Conservation (phyloP, 2,888 invertebrate species). For the Omphaloscelis lunosa region DNA sequence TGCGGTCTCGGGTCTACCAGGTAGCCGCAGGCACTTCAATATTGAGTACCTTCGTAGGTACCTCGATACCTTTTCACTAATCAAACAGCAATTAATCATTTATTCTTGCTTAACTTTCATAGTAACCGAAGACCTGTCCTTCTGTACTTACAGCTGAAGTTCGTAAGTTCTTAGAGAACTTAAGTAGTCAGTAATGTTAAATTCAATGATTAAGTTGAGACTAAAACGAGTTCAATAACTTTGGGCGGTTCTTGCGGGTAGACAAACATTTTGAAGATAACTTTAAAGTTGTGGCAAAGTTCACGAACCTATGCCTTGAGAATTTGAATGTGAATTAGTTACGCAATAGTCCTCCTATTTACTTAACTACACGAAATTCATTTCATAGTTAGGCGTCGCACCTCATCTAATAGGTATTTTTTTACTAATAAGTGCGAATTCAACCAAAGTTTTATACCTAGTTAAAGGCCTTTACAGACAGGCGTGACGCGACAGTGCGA, state of each 20-base stretch:
- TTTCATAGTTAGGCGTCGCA: neutral
- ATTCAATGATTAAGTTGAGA: conserved; percentile 55
- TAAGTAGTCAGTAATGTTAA: conserved; percentile 35
- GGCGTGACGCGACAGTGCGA: too few relatives aligned
- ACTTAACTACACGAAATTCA: neutral
- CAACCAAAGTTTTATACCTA: too few relatives aligned
- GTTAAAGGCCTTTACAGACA: too few relatives aligned
- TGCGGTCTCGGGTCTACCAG: conserved; percentile 29
- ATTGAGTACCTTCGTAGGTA: conserved; percentile 12
- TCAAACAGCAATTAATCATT: conserved; percentile 23
- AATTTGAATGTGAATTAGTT: conserved; percentile 34
- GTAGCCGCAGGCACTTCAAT: conserved; percentile 20
- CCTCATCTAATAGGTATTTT: neutral
- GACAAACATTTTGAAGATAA: conserved; percentile 46
- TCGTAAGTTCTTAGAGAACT: conserved; percentile 29
- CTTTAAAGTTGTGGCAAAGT: conserved; percentile 34
- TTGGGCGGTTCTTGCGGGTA: conserved; percentile 28
- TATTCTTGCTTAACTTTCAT: neutral
- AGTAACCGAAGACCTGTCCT: conserved; percentile 11
- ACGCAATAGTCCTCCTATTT: neutral
- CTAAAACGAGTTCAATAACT: conserved; percentile 60
- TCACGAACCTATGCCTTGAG: conserved; percentile 24
- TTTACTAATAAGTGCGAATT: too few relatives aligned
- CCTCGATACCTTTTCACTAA: conserved; percentile 19
- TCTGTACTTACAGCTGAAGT: conserved; percentile 22